phyloP scores from a whole-genome alignment of 2,888 invertebrate species.

The Mycalesis mineus region DNA sequence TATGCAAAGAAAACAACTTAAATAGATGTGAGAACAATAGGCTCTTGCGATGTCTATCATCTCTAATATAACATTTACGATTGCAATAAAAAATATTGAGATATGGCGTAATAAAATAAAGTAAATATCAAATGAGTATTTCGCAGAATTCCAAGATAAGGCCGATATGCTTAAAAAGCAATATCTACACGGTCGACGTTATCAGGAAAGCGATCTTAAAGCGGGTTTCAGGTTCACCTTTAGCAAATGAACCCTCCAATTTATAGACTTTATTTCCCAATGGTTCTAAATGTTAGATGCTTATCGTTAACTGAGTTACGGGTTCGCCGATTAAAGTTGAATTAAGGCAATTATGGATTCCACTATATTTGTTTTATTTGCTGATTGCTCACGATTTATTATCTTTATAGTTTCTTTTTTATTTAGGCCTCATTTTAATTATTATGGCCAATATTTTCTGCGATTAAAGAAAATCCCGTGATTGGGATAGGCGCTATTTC shows the following conservation, averaged over 20 bases:
- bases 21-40: too few species aligned
- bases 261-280: conserved; percentile 11
- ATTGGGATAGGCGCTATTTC: too few species aligned
- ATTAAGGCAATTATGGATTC: conserved; percentile 4
- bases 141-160: neutral
- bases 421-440: too few species aligned
- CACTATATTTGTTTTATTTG: neutral
- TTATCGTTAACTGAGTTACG: conserved; percentile 3
- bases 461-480: too few species aligned
- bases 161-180: neutral
- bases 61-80: too few species aligned
- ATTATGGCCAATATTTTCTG: too few species aligned
- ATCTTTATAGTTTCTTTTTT: too few species aligned
- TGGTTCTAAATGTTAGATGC: conserved; percentile 2
- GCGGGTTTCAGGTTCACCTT: neutral
- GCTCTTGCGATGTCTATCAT: too few species aligned
- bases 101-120: too few species aligned
- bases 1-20: too few species aligned
- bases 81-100: too few species aligned
- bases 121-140: neutral
- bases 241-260: conserved; percentile 3
- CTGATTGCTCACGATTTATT: neutral
- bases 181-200: neutral
- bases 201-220: neutral
- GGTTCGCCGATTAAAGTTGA: conserved; percentile 12